A percentile compares a stretch with the other conserved stretches of the same genome.
Conservation (phyloP, 2,797 vertebrate genomes). For the Eospalax fontanierii region DNA sequence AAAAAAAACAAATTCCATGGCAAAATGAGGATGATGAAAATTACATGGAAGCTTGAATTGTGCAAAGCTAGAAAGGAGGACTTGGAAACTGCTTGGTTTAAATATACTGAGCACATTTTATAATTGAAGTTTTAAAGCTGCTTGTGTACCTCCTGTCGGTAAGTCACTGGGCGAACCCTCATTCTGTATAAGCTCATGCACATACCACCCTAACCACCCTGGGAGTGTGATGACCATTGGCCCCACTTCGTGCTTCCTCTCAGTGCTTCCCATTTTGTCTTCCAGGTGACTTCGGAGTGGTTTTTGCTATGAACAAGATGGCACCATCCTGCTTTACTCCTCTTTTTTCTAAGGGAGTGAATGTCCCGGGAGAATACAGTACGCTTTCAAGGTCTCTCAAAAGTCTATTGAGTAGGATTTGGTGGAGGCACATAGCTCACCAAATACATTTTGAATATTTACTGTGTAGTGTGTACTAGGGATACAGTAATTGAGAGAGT, state of each 20-base stretch:
- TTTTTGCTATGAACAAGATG: background rate
- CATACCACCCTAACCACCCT: background rate
- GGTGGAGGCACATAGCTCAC: background rate
- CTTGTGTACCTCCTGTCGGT: background rate
- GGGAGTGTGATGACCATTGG: too few relatives aligned
- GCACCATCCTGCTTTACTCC: background rate
- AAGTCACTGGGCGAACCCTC: background rate
- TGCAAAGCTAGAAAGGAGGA: background rate
- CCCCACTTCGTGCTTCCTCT: background rate
- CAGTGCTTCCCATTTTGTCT: background rate
- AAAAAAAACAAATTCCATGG: background rate
- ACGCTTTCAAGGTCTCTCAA: background rate
- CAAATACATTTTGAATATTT: background rate
- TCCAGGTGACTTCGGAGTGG: background rate
- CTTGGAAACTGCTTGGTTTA: background rate
- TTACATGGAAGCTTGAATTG: background rate
- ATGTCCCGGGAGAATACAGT: background rate
- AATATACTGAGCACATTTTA: background rate
- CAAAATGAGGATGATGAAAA: background rate
- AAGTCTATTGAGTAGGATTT: background rate
- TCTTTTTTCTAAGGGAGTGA: slow-evolving; percentile 31
- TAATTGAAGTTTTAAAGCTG: background rate
- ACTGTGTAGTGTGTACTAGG: background rate
- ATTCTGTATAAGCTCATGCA: background rate
- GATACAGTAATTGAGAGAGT: background rate